A percentile compares a stretch with the other conserved stretches of the same genome.
Conservation (phyloP, 2,113 vertebrate genomes). For the Tetrax tetrax region DNA sequence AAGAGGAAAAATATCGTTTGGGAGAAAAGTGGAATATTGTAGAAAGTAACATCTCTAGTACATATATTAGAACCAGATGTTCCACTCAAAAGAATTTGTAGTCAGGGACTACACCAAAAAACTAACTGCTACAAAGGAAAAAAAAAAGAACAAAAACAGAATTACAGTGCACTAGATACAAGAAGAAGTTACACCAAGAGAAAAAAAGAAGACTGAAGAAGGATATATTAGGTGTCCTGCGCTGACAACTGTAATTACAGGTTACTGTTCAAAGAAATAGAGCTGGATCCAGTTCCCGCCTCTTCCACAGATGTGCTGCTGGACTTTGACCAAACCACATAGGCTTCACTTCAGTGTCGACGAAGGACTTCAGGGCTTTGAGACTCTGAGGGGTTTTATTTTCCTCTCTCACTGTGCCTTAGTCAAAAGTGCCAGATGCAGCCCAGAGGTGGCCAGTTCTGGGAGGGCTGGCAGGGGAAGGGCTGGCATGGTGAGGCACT, state of each 20-base stretch:
- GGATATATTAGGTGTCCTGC: constrained; percentile 30
- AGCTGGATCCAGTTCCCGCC: not conserved
- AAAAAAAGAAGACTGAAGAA: not conserved
- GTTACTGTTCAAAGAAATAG: not conserved
- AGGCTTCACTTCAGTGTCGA: not conserved
- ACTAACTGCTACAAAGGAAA: not conserved
- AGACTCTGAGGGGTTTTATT: not conserved
- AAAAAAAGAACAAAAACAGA: not conserved
- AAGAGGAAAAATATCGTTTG: constrained; percentile 52
- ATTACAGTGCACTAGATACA: not conserved
- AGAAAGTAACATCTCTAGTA: constrained; percentile 60
- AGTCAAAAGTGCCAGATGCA: not conserved
- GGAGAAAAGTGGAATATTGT: constrained; percentile 51
- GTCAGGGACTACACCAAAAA: not conserved
- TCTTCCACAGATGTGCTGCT: constrained; percentile 14
- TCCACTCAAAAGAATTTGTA: constrained; percentile 64
- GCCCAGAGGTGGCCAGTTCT: not conserved
- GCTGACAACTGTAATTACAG: constrained; percentile 7
- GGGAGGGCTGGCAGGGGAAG: not conserved
- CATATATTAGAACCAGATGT: constrained; percentile 74
- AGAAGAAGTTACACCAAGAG: not conserved
- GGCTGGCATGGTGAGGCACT: not conserved
- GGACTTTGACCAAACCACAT: not conserved
- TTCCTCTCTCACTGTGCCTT: not conserved
- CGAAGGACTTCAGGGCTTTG: not conserved